Percentiles rank a stretch among this genome's conserved stretches.
These are phyloP conservation scores for Microctenopoma lineatum DNA, from an alignment of 2,797 vertebrate species.

Conservation along the genomic window DNA sequence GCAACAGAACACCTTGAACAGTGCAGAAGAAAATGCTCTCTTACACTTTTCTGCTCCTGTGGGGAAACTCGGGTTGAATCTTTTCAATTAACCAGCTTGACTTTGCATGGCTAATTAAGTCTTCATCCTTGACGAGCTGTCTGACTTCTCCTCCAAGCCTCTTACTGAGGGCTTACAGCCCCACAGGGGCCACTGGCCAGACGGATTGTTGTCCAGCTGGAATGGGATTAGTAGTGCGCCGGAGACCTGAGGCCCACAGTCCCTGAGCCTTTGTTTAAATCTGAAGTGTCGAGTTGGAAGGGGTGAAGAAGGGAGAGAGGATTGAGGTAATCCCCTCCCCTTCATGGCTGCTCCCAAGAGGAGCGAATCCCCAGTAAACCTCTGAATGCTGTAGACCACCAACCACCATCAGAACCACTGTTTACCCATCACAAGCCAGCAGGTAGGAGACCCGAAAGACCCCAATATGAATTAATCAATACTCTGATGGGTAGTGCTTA, in stretches of 20 bases:
- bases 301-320: slow-evolving; percentile 73
- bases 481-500: slow-evolving; percentile 37
- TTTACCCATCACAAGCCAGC: slow-evolving; percentile 65
- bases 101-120: slow-evolving; percentile 87
- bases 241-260: slow-evolving; percentile 74
- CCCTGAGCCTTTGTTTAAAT: slow-evolving; percentile 80
- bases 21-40: slow-evolving; percentile 47
- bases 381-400: slow-evolving; percentile 65
- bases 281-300: slow-evolving; percentile 79
- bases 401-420: slow-evolving; percentile 55
- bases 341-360: slow-evolving; percentile 70
- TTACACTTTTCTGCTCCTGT: slow-evolving; percentile 54
- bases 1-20: slow-evolving; percentile 73
- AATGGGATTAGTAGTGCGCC: slow-evolving; percentile 83
- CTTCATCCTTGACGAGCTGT: slow-evolving; percentile 84
- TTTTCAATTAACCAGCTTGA: slow-evolving; percentile 86
- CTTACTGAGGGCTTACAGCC: slow-evolving; percentile 80
- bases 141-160: slow-evolving; percentile 84
- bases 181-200: slow-evolving; percentile 77
- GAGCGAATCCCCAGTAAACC: slow-evolving; percentile 60
- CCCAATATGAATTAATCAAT: slow-evolving; percentile 37
- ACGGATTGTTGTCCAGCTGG: slow-evolving; percentile 86
- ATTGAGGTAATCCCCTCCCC: slow-evolving; percentile 83
- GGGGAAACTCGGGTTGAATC: slow-evolving; percentile 65
- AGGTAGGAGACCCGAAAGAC: slow-evolving; percentile 52